Evolutionary conservation across 2,113 vertebrate species (phyloP), one percentile per base, ranked within the genome.

Genomic region (Eublepharis macularius): DNA sequence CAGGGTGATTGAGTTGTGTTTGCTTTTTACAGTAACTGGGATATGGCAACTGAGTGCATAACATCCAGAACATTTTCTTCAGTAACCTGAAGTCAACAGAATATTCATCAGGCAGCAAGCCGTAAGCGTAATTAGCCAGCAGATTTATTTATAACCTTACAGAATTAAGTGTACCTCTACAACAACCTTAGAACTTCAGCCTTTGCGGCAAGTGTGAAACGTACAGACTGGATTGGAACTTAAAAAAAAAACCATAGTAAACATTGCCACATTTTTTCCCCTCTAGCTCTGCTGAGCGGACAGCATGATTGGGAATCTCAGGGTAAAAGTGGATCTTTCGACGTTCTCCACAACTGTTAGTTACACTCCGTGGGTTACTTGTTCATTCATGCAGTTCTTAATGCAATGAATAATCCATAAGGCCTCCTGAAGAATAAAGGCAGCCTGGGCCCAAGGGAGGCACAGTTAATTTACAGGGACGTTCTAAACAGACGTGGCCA

Each of bases 321-420:
- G 34, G 74, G 60, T 60, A 65, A 86, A 87, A 87, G 1, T 24
- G 86, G 82, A 80, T 41, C 70, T 66, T 19, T 47, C 8, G 75
- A 51, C 76, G 66, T 39, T 89, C 73, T 76, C 63, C 80, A 65
- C 66, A 68, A 43, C 68, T 80, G 70, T 47, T 81, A 79, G 45
- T n/a, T 83, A 34, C 54, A 87, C 34, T 74, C 69, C 24, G 13
- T 32, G 57, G 66, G 66, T 41, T 57, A 74, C 72, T 77, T 90
- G 88, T 69, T 93, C 88, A 92, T 72, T 90, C 85, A 90, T 81
- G 80, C 78, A 87, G 83, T 4, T 76, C 51, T 65, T 92, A 92
- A 90, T 9, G 66, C n/a, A 66, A 91, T 92, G 86, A 94, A 94
- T 94, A 94, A 92, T 93, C 91, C 86, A 91, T 91, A 60, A 90